phyloP scores from a whole-genome alignment of 2,113 vertebrate species.

The Eubucco bourcierii region DNA sequence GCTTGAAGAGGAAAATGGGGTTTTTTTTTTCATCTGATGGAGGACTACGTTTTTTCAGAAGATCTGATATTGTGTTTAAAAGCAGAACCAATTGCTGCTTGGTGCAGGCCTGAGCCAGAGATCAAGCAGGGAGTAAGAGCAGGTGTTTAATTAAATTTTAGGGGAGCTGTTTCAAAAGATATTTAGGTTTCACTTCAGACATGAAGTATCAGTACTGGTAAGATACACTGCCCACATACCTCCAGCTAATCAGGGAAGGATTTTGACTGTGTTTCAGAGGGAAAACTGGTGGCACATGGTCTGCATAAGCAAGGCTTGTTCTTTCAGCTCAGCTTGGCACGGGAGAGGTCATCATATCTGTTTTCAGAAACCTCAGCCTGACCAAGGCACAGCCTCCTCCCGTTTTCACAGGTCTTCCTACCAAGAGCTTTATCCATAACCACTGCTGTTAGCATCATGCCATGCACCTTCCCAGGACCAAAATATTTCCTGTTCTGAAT shows the following conservation, averaged over 20 bases:
- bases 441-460: background rate
- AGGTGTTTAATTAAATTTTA: constrained; percentile 5
- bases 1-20: background rate
- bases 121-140: background rate
- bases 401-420: background rate
- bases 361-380: background rate
- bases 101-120: background rate
- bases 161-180: background rate
- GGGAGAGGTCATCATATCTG: background rate
- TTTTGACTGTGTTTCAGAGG: background rate
- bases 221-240: background rate
- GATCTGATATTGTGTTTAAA: background rate
- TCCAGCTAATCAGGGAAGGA: background rate
- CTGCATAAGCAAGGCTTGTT: background rate
- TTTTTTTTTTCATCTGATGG: background rate
- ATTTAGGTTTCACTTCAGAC: background rate
- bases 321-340: background rate
- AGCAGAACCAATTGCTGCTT: background rate
- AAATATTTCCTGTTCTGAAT: background rate
- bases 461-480: background rate
- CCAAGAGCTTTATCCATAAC: background rate
- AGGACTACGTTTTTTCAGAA: background rate
- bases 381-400: background rate
- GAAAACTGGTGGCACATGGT: background rate
- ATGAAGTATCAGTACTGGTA: background rate